These are phyloP conservation scores for Temnothorax unifasciatus DNA, from an alignment of 2,888 invertebrate species.

Conservation along the genomic window DNA sequence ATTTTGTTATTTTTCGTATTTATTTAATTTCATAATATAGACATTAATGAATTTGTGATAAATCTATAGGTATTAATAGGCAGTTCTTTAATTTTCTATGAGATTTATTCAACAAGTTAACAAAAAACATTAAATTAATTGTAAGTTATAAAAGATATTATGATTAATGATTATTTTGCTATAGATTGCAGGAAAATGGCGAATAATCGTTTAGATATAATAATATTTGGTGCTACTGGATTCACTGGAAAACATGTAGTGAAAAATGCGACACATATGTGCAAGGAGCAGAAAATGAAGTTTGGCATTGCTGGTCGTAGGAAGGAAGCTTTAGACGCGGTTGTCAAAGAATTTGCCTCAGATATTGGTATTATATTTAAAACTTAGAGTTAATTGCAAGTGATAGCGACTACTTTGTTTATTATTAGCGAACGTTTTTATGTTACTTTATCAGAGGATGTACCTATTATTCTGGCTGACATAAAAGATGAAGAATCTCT, in stretches of 20 bases:
- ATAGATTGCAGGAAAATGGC: constrained; percentile 80
- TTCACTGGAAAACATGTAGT: constrained; percentile 96
- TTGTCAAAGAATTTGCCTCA: constrained; percentile 86
- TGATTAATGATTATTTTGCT: constrained; percentile 4
- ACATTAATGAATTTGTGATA: too few relatives aligned
- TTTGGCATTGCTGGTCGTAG: constrained; percentile 97
- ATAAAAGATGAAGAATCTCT: constrained; percentile 91
- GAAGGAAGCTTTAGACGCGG: constrained; percentile 87
- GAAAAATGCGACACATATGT: constrained; percentile 85
- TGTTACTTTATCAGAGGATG: constrained; percentile 87
- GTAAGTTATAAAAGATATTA: background rate
- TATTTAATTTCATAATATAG: too few relatives aligned
- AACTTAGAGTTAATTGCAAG: background rate
- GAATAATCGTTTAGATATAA: constrained; percentile 89
- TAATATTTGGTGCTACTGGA: constrained; percentile 98
- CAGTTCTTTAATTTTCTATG: too few relatives aligned
- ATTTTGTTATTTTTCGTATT: too few relatives aligned
- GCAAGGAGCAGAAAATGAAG: constrained; percentile 87
- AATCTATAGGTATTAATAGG: too few relatives aligned
- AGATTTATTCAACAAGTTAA: too few relatives aligned
- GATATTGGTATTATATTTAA: constrained; percentile 77
- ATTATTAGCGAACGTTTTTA: background rate
- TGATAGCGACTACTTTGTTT: background rate
- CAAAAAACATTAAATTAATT: too few relatives aligned
- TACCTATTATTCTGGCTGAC: constrained; percentile 93